Conservation (phyloP, 2,797 vertebrate genomes). For the Lerista edwardsae region DNA sequence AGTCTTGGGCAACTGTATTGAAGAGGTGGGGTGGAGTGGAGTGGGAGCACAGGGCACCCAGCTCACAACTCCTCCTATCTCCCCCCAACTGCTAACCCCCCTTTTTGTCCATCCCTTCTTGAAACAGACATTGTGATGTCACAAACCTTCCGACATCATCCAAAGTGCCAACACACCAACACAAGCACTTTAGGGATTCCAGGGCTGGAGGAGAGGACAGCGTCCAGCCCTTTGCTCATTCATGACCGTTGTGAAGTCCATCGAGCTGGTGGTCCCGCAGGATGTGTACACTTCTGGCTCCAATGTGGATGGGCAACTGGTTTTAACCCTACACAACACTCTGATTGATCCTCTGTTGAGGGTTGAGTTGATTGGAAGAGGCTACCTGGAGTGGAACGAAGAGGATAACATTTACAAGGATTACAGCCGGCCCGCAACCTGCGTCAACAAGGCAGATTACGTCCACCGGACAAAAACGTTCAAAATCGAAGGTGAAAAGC, state of each 20-base stretch:
- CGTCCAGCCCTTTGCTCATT: background rate
- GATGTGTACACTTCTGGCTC: slow-evolving; percentile 67
- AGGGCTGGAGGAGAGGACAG: background rate
- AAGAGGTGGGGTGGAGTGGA: too few species aligned
- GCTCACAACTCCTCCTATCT: background rate
- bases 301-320: slow-evolving; percentile 51
- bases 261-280: slow-evolving; percentile 59
- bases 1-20: too few species aligned
- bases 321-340: slow-evolving; percentile 60
- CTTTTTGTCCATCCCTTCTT: background rate
- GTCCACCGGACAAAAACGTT: slow-evolving; percentile 65
- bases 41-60: background rate
- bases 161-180: too few species aligned
- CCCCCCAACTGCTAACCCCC: background rate
- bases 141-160: slow-evolving; percentile 53
- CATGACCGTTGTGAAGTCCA: slow-evolving; percentile 68
- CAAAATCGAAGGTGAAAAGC: slow-evolving; percentile 57
- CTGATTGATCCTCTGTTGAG: slow-evolving; percentile 62
- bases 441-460: slow-evolving; percentile 68
- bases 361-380: slow-evolving; percentile 64
- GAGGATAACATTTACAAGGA: slow-evolving; percentile 39
- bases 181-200: background rate
- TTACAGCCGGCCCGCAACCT: slow-evolving; percentile 61
- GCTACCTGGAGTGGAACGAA: slow-evolving; percentile 70
- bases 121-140: slow-evolving; percentile 43